Evolutionary conservation across 2,113 vertebrate genomes (phyloP).

Genomic region (Ptilorrhoa leucosticta): DNA sequence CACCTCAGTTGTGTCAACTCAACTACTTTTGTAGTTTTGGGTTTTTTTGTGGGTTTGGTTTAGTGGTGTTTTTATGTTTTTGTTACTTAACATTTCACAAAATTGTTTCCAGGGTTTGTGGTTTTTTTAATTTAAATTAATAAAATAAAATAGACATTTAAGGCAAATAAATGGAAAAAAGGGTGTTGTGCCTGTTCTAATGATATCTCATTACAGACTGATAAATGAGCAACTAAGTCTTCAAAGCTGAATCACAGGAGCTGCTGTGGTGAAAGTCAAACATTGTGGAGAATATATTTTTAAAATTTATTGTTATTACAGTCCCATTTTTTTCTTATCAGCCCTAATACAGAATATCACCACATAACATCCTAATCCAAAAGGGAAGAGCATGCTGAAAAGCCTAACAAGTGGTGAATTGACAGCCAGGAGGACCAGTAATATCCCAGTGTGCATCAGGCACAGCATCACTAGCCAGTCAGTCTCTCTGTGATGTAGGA

Average conservation of each 20-base stretch:
- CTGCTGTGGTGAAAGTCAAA: background rate
- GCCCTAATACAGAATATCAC: background rate
- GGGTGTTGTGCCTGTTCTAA: rapidly evolving
- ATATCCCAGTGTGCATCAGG: background rate
- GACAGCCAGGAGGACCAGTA: background rate
- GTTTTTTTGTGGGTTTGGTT: background rate
- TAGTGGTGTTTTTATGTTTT: rapidly evolving
- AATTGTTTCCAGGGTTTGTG: background rate
- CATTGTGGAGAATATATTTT: background rate
- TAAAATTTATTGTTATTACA: background rate
- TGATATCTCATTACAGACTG: background rate
- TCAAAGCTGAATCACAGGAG: background rate
- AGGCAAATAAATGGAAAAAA: background rate
- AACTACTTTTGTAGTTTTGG: background rate
- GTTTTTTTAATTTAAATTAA: background rate
- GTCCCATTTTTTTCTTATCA: rapidly evolving
- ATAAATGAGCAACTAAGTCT: background rate
- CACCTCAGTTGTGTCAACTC: background rate
- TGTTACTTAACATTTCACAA: background rate
- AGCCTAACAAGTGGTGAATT: background rate
- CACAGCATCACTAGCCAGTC: background rate
- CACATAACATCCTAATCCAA: background rate
- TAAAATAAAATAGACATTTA: background rate
- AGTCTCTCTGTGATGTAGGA: background rate
- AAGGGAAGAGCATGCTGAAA: background rate